These are phyloP conservation scores for Indicator indicator DNA, from an alignment of 2,113 vertebrate species.

Conservation along the genomic window DNA sequence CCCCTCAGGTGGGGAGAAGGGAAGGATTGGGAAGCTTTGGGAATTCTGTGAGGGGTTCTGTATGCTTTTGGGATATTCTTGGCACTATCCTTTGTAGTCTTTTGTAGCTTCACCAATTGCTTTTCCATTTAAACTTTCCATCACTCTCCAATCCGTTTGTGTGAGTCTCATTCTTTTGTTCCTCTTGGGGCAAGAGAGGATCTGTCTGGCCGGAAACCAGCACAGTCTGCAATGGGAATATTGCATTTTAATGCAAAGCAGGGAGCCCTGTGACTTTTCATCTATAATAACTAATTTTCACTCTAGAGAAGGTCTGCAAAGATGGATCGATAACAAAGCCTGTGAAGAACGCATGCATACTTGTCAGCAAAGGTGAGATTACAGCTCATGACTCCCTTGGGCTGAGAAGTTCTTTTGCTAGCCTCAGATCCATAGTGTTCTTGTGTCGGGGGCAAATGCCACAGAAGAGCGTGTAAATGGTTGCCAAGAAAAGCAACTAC, in stretches of 20 bases:
- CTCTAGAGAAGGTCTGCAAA: background rate
- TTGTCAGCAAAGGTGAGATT: conserved; percentile 10
- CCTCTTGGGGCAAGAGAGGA: no score
- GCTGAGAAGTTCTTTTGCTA: background rate
- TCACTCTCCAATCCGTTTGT: no score
- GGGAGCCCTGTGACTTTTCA: background rate
- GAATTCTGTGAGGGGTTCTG: no score
- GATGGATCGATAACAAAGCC: background rate
- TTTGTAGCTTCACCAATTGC: no score
- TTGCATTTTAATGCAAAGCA: background rate
- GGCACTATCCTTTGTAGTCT: no score
- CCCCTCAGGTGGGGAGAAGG: no score
- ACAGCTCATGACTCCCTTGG: background rate
- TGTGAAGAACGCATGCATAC: background rate
- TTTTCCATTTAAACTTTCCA: no score
- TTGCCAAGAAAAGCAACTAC: background rate
- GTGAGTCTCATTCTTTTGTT: no score
- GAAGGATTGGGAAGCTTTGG: no score
- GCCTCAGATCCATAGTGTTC: background rate
- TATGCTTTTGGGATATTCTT: no score
- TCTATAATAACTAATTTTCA: background rate
- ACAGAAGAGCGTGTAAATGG: background rate
- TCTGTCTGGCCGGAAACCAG: no score
- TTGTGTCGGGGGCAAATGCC: background rate
- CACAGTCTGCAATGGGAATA: background rate